phyloP scores from a whole-genome alignment of 1,140 invertebrate species.

The Pseudomyrmex concolor region DNA sequence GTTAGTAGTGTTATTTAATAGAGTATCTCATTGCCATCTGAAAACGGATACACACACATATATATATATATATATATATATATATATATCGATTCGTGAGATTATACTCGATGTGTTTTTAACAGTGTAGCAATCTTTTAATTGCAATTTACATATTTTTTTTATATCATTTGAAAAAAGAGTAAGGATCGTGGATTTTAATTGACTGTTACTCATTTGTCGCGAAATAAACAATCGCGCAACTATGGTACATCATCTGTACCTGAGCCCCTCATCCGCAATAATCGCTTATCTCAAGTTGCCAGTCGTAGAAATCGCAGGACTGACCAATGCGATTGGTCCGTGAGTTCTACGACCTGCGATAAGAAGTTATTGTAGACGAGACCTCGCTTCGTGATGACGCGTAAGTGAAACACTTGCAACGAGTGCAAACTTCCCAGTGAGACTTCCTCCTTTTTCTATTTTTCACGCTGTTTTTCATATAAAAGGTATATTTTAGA shows the following conservation, averaged over 20 bases:
- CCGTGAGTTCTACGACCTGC: too few species aligned
- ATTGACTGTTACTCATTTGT: constrained; percentile 2
- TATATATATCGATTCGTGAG: constrained; percentile 1
- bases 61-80: not conserved
- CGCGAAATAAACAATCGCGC: constrained; percentile 16
- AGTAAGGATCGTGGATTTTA: constrained; percentile 26
- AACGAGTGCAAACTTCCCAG: too few species aligned
- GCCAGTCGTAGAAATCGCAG: too few species aligned
- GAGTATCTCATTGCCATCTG: constrained; percentile 64
- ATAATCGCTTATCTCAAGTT: too few species aligned
- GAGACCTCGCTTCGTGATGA: too few species aligned
- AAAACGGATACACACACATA: constrained; percentile 19
- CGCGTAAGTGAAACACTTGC: too few species aligned
- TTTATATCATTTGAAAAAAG: constrained; percentile 54
- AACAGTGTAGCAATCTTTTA: constrained; percentile 46
- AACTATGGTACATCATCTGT: not conserved
- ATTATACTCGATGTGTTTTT: constrained; percentile 58
- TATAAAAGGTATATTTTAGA: constrained; percentile 11
- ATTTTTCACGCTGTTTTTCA: not conserved
- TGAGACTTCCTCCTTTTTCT: not conserved
- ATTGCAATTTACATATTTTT: constrained; percentile 37
- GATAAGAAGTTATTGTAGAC: too few species aligned
- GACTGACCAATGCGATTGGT: too few species aligned
- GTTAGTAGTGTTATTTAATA: constrained; percentile 78
- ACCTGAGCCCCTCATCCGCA: not conserved